Percentiles rank a stretch among this genome's conserved stretches.
Evolutionary conservation across 2,797 vertebrate species (phyloP).

Genomic region (Chelonia mydas): DNA sequence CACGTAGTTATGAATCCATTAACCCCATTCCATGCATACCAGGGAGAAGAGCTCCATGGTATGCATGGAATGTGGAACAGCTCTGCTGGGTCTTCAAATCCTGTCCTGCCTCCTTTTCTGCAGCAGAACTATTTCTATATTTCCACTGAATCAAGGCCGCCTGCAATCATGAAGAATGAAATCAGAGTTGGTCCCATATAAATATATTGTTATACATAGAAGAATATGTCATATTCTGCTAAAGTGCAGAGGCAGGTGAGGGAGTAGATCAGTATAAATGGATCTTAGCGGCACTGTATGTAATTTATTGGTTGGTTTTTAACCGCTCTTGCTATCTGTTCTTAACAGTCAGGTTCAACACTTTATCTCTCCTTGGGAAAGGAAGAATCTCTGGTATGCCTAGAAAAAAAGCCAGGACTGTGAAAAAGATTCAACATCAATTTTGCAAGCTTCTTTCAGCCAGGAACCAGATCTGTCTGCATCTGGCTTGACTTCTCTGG

Average conservation of each 20-base stretch:
- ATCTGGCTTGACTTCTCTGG: background rate
- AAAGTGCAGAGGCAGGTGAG: background rate
- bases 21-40: background rate
- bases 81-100: background rate
- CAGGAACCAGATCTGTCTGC: background rate
- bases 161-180: background rate
- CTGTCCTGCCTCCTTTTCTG: background rate
- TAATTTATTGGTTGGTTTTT: background rate
- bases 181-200: rapidly evolving
- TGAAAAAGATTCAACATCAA: background rate
- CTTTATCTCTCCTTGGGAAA: background rate
- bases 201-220: rapidly evolving
- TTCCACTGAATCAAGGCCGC: background rate
- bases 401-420: background rate
- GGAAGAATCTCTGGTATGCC: background rate
- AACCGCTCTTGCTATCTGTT: background rate
- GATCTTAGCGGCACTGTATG: rapidly evolving
- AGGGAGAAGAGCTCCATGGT: background rate
- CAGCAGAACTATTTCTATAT: background rate
- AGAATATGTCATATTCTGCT: background rate
- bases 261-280: rapidly evolving
- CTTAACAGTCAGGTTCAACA: background rate
- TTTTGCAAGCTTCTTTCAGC: background rate
- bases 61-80: background rate
- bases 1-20: background rate